Percentiles rank a stretch among this genome's conserved stretches.
phyloP scores from a whole-genome alignment of 2,113 vertebrate genomes.

The Ochotona curzoniae region DNA sequence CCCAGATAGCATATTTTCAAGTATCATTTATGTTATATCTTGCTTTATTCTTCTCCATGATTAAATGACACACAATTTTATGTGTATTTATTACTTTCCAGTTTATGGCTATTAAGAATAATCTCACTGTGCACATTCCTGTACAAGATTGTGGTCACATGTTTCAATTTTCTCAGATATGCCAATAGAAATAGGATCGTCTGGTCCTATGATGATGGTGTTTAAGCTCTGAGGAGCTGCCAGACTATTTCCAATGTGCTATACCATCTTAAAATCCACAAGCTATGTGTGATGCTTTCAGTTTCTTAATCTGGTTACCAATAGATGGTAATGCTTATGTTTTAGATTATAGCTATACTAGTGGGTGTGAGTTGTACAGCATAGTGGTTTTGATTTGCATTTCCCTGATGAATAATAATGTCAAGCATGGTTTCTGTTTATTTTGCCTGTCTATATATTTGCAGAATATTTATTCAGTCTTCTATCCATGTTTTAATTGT shows the following conservation, averaged over 20 bases:
- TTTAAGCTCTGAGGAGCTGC: background rate
- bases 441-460: background rate
- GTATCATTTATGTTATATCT: background rate
- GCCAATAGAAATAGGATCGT: background rate
- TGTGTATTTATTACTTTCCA: background rate
- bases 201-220: background rate
- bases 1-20: background rate
- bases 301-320: background rate
- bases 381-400: background rate
- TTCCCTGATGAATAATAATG: background rate
- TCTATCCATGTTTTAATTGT: constrained; percentile 9
- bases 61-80: background rate
- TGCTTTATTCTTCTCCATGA: background rate
- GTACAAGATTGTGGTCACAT: background rate
- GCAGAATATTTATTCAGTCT: background rate
- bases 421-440: background rate
- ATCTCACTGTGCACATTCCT: background rate
- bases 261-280: background rate
- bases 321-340: background rate
- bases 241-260: background rate
- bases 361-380: background rate
- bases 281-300: background rate
- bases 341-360: background rate
- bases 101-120: background rate
- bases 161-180: background rate